These are phyloP conservation scores for Triplophysa dalaica DNA, from an alignment of 2,113 vertebrate species.

Conservation along the genomic window DNA sequence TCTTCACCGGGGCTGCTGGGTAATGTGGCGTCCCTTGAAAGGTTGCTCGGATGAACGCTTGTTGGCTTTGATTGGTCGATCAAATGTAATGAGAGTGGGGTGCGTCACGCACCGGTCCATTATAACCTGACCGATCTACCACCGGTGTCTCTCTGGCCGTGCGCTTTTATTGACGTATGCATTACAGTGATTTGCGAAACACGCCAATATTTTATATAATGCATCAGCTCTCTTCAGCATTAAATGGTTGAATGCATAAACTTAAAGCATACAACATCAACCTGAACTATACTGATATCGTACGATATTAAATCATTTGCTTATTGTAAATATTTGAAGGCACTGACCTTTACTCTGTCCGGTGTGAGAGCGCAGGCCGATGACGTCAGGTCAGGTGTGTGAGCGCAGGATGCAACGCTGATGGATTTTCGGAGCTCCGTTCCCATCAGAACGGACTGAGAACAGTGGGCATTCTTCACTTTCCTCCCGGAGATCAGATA, in stretches of 20 bases:
- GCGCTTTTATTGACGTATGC: neutral
- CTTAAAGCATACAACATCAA: no score
- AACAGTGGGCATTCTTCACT: slow-evolving; percentile 78
- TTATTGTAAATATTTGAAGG: no score
- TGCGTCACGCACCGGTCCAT: neutral
- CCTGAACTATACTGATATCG: neutral
- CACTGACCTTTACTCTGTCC: slow-evolving; percentile 63
- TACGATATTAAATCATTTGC: no score
- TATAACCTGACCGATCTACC: neutral
- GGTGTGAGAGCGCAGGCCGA: slow-evolving; percentile 57
- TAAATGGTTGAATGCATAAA: neutral
- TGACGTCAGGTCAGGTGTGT: slow-evolving; percentile 68
- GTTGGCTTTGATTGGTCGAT: slow-evolving; percentile 1
- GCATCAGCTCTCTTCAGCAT: neutral
- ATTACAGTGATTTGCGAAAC: neutral
- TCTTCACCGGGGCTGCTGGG: neutral
- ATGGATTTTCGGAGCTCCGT: slow-evolving; percentile 69
- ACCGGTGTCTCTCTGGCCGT: neutral
- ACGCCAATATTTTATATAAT: neutral
- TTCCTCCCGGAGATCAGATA: slow-evolving; percentile 91
- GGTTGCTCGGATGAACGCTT: slow-evolving; percentile 11
- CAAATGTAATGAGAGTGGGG: neutral
- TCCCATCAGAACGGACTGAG: slow-evolving; percentile 72
- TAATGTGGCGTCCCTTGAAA: slow-evolving; percentile 27
- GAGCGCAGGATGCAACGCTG: slow-evolving; percentile 46